Conservation (phyloP, 2,113 vertebrate genomes). For the Enhydra lutris region DNA sequence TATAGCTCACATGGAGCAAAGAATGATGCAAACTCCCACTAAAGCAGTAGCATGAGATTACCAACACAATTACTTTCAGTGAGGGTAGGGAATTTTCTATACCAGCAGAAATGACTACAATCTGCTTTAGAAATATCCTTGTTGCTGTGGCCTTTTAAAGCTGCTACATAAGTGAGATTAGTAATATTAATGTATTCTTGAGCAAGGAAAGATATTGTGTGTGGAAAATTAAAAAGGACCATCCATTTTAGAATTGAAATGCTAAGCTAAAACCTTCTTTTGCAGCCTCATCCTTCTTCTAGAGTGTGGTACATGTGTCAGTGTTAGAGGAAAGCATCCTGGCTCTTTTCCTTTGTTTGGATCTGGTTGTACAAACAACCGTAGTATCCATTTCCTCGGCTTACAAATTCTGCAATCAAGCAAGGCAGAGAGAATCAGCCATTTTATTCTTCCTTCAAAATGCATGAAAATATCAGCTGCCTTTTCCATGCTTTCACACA, state of each 20-base stretch:
- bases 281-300: constrained; percentile 68
- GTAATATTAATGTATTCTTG: constrained; percentile 79
- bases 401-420: constrained; percentile 61
- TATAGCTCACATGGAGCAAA: constrained; percentile 34
- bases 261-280: constrained; percentile 72
- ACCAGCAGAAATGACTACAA: constrained; percentile 61
- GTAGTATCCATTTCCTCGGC: constrained; percentile 55
- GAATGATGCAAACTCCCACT: constrained; percentile 52
- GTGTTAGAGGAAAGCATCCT: constrained; percentile 65
- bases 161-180: constrained; percentile 79
- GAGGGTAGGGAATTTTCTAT: constrained; percentile 55
- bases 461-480: constrained; percentile 73
- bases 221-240: constrained; percentile 70
- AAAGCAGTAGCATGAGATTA: constrained; percentile 60
- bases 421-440: constrained; percentile 59
- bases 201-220: constrained; percentile 64
- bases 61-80: constrained; percentile 67
- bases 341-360: constrained; percentile 77
- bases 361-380: constrained; percentile 75
- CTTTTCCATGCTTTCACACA: constrained; percentile 37
- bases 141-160: constrained; percentile 66
- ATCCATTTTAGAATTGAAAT: constrained; percentile 80
- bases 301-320: constrained; percentile 59
- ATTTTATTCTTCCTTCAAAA: constrained; percentile 73
- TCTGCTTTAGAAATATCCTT: constrained; percentile 62